Evolutionary conservation across 2,888 invertebrate genomes (phyloP), one percentile per base, ranked within the genome.

Genomic region (Hofmannophila pseudospretella): DNA sequence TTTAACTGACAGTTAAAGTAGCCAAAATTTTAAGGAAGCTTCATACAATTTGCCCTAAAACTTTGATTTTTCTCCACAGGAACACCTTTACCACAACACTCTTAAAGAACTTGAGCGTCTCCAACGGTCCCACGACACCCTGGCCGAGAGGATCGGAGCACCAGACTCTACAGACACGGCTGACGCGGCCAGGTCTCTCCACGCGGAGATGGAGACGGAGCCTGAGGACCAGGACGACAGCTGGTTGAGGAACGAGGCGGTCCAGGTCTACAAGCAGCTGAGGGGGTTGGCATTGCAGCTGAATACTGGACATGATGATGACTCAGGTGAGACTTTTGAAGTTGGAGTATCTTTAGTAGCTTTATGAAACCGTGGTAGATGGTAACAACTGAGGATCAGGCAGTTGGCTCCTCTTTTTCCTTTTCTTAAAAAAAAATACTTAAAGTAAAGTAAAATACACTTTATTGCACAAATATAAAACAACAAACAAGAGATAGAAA

Each of bases 171-270:
- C 71, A 0, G 76, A 84, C 32, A 62, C 67, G 9, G 62, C 75
- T 5, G 76, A 77, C 51, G 79, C 89, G 4, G 88, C 89, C 45
- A 54, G 94, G 44, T 96, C 96, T 12, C 89, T 97, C 41, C 94
- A 95, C 66, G 95, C 94, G 49, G 97, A 97, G 88, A 94, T 97
- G 92, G 96, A 96, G 71, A 90, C 93, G 34, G 93, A 93, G 42
- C 90, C 90, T 1, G 89, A 88, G 30, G 80, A 77, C 39, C 63
- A 76, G 35, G 89, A 88, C n/a, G 88, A 90, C 31, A 65, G 84
- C 65, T 88, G 92, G 89, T 81, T 90, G 80, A 71, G 90, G 51
- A 86, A 87, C 31, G 92, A 93, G 54, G 91, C 92, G 28, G 89
- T 92, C 40, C 90, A 91, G 30, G 92, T 92, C 11, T 93, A 92